A percentile compares a stretch with the other conserved stretches of the same genome.
phyloP scores from a whole-genome alignment of 2,797 vertebrate genomes.

The Arctocebus calabarensis region DNA sequence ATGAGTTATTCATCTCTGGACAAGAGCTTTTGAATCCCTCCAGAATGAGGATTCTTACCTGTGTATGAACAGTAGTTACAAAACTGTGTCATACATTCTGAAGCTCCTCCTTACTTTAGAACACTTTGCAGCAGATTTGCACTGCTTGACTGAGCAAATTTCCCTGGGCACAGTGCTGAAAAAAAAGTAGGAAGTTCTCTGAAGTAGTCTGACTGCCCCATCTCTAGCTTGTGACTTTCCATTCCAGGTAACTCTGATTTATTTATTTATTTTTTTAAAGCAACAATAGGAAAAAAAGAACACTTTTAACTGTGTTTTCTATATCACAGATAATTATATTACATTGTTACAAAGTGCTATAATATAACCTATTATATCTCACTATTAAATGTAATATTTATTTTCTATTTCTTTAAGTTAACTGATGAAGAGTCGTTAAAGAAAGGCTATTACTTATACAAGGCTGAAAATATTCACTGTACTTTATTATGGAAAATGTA shows the following conservation, averaged over 20 bases:
- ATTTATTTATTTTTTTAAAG: too few relatives aligned
- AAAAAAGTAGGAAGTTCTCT: not conserved
- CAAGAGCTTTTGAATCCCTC: not conserved
- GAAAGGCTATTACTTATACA: not conserved
- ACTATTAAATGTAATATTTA: not conserved
- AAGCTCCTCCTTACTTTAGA: not conserved
- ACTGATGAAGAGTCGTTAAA: not conserved
- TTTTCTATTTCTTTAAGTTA: conserved; percentile 23
- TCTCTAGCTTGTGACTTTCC: not conserved
- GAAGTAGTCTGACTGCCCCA: not conserved
- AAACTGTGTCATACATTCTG: not conserved
- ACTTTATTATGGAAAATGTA: conserved; percentile 19
- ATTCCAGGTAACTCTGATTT: not conserved
- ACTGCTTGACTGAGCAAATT: not conserved
- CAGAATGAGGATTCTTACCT: not conserved
- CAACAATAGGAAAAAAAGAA: not conserved
- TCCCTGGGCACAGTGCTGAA: not conserved
- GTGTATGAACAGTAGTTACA: not conserved
- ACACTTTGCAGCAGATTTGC: not conserved
- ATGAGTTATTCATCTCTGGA: not conserved
- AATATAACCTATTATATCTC: not conserved
- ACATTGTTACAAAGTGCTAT: not conserved
- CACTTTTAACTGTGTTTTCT: not conserved
- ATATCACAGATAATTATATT: not conserved
- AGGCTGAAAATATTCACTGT: not conserved